These are phyloP conservation scores for Pammene aurita DNA, from an alignment of 2,888 invertebrate species.

Conservation along the genomic window DNA sequence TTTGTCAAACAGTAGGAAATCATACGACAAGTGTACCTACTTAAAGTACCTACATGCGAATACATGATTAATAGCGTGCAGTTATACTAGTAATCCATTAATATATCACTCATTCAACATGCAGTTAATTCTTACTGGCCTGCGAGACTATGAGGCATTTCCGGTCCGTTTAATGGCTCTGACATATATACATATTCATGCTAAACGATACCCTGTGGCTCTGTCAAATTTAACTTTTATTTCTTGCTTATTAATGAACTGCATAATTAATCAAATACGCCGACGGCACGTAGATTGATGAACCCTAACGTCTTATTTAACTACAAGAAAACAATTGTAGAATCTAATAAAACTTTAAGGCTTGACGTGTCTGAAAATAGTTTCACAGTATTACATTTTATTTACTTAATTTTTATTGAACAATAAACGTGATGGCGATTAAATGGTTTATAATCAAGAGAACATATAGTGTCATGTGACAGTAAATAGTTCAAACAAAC, in stretches of 20 bases:
- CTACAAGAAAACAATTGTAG: neutral
- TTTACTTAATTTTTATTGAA: neutral
- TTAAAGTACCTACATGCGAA: too few species aligned
- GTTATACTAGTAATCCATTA: too few species aligned
- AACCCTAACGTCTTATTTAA: constrained; percentile 9
- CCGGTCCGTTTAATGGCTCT: constrained; percentile 13
- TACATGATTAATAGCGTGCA: too few species aligned
- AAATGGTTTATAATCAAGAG: too few species aligned
- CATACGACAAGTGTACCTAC: too few species aligned
- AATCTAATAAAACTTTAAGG: neutral
- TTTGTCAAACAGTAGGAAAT: too few species aligned
- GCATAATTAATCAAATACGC: constrained; percentile 21
- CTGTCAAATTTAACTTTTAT: constrained; percentile 30
- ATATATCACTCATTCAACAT: too few species aligned
- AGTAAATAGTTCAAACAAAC: too few species aligned
- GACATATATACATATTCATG: constrained; percentile 28
- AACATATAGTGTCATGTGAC: too few species aligned
- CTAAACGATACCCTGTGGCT: constrained; percentile 23
- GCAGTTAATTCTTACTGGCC: constrained; percentile 5
- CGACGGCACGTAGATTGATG: constrained; percentile 7
- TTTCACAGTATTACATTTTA: neutral
- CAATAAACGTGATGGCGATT: neutral
- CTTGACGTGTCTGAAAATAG: neutral
- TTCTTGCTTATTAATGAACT: constrained; percentile 19
- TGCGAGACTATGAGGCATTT: constrained; percentile 25